Conservation (phyloP, 2,797 vertebrate genomes). For the Sebastes iracundus region DNA sequence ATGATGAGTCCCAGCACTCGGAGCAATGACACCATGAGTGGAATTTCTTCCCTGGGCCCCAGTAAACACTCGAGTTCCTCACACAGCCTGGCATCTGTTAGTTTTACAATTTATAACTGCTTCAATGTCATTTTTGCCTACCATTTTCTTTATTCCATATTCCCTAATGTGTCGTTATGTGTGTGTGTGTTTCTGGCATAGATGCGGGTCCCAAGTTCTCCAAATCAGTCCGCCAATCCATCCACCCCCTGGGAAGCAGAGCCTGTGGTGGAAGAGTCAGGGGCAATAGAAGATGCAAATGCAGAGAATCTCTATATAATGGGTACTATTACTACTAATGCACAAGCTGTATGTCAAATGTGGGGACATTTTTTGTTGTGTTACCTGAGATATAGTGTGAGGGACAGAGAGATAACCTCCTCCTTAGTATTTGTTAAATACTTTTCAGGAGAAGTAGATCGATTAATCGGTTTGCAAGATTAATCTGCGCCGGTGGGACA, state of each 20-base stretch:
- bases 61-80: slow-evolving; percentile 97
- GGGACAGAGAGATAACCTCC: background rate
- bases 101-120: slow-evolving; percentile 11
- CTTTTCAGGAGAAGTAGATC: background rate
- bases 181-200: slow-evolving; percentile 20
- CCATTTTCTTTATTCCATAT: background rate
- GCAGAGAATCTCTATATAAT: slow-evolving; percentile 95
- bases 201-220: slow-evolving; percentile 86
- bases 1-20: slow-evolving; percentile 93
- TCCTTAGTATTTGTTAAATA: background rate
- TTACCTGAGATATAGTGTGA: background rate
- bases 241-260: slow-evolving; percentile 88
- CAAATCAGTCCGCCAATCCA: slow-evolving; percentile 84
- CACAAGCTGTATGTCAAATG: background rate
- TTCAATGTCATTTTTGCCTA: background rate
- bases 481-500: too few species aligned
- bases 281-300: slow-evolving; percentile 85
- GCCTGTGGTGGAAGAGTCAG: slow-evolving; percentile 85
- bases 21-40: slow-evolving; percentile 96
- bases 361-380: background rate
- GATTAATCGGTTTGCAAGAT: too few species aligned
- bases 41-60: slow-evolving; percentile 93
- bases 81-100: slow-evolving; percentile 92
- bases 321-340: slow-evolving; percentile 73
- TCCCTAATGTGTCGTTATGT: background rate